These are phyloP conservation scores for Pseudachorutes palmiensis DNA, from an alignment of 1,140 invertebrate genomes.

Conservation along the genomic window DNA sequence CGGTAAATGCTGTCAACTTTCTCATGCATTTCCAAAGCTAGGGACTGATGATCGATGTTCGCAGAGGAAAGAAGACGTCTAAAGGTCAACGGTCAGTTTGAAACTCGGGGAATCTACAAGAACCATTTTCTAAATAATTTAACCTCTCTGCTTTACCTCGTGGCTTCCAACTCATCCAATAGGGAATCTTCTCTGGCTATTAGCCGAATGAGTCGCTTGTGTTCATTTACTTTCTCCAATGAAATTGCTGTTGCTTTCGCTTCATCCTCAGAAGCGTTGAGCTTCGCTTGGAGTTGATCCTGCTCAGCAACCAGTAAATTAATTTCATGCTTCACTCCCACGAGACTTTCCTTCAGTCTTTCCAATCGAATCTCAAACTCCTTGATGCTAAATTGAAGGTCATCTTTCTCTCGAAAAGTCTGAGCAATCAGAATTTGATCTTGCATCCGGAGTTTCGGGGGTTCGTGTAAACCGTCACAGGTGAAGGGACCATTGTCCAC, in stretches of 20 bases:
- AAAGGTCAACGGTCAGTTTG: background rate
- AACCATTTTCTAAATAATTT: background rate
- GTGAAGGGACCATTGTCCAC: too few species aligned
- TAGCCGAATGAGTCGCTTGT: background rate
- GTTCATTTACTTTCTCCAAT: background rate
- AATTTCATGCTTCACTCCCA: background rate
- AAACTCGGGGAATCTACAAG: background rate
- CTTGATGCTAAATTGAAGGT: background rate
- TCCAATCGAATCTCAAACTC: background rate
- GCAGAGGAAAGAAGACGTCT: background rate
- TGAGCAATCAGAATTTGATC: background rate
- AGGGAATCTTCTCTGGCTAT: background rate
- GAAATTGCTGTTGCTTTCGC: background rate
- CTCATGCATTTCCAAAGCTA: background rate
- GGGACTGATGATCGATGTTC: background rate
- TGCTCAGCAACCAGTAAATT: background rate
- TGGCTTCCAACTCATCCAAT: background rate
- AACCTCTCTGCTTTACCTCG: background rate
- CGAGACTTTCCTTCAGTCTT: background rate
- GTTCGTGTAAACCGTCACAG: background rate
- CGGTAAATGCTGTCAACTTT: background rate
- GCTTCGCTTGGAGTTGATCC: background rate
- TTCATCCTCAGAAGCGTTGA: background rate
- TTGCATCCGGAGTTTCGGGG: background rate
- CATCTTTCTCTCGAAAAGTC: background rate